phyloP scores from a whole-genome alignment of 2,113 vertebrate genomes.

The Psophia crepitans region DNA sequence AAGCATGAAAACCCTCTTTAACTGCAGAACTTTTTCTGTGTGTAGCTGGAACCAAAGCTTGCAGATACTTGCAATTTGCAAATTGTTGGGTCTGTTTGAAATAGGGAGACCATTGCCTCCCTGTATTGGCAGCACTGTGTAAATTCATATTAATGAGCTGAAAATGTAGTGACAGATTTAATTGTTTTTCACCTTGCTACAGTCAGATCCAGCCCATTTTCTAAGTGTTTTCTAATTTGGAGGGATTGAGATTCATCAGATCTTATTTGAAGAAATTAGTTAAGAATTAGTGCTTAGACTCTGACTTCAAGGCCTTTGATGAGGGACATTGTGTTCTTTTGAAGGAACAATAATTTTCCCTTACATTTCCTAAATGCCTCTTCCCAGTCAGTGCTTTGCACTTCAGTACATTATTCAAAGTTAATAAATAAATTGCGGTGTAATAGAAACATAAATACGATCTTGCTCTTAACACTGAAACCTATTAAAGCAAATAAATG shows the following conservation, averaged over 20 bases:
- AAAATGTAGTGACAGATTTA: not conserved
- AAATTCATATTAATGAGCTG: constrained; percentile 7
- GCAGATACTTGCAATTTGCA: not conserved
- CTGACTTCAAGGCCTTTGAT: not conserved
- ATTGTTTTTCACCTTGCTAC: constrained; percentile 19
- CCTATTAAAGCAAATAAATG: not conserved
- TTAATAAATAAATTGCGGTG: constrained; percentile 24
- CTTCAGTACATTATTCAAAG: not conserved
- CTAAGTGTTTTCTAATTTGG: not conserved
- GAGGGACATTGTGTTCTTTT: not conserved
- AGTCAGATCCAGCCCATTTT: not conserved
- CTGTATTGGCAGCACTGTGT: not conserved
- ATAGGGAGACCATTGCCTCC: not conserved
- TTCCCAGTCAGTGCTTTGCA: not conserved
- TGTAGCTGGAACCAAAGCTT: not conserved
- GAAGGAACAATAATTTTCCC: not conserved
- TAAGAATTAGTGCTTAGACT: not conserved
- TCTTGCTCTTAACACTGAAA: not conserved
- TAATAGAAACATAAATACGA: constrained; percentile 11
- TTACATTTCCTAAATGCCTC: not conserved
- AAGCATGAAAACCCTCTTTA: not conserved
- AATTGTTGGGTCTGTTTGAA: not conserved
- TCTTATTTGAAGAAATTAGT: not conserved
- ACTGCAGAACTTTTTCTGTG: not conserved
- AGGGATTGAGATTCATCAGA: not conserved